phyloP scores from a whole-genome alignment of 2,888 invertebrate genomes.

The Xestia c-nigrum region DNA sequence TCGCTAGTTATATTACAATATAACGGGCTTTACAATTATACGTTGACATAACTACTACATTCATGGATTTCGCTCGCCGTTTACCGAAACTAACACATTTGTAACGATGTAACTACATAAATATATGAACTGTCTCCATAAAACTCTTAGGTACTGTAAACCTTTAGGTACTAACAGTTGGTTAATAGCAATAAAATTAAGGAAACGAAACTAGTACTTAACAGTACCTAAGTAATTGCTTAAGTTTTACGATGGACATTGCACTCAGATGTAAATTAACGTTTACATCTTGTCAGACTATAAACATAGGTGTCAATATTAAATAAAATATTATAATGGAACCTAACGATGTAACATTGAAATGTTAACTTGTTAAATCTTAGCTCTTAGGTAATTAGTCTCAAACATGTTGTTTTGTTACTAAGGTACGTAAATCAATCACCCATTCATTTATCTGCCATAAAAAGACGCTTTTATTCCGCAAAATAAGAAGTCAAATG shows the following conservation, averaged over 20 bases:
- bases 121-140: too few relatives aligned
- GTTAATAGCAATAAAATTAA: conserved; percentile 33
- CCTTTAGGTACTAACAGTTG: conserved; percentile 1
- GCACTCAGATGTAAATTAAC: conserved; percentile 76
- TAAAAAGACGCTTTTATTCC: background rate
- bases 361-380: conserved; percentile 47
- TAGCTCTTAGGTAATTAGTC: background rate
- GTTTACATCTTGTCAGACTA: conserved; percentile 65
- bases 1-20: too few relatives aligned
- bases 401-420: background rate
- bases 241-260: conserved; percentile 73
- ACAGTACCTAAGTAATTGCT: conserved; percentile 49
- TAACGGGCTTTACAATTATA: too few relatives aligned
- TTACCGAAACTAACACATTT: background rate
- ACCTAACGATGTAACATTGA: conserved; percentile 45
- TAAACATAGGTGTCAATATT: conserved; percentile 57
- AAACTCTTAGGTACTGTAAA: too few relatives aligned
- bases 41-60: too few relatives aligned
- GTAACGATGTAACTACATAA: too few relatives aligned
- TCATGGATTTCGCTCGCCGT: background rate
- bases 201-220: conserved; percentile 41
- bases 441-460: background rate
- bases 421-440: background rate
- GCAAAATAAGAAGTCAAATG: background rate
- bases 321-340: conserved; percentile 53